Percentiles rank a stretch among this genome's conserved stretches.
Evolutionary conservation across 2,797 vertebrate species (phyloP).

Genomic region (Coccyzus lansbergi): DNA sequence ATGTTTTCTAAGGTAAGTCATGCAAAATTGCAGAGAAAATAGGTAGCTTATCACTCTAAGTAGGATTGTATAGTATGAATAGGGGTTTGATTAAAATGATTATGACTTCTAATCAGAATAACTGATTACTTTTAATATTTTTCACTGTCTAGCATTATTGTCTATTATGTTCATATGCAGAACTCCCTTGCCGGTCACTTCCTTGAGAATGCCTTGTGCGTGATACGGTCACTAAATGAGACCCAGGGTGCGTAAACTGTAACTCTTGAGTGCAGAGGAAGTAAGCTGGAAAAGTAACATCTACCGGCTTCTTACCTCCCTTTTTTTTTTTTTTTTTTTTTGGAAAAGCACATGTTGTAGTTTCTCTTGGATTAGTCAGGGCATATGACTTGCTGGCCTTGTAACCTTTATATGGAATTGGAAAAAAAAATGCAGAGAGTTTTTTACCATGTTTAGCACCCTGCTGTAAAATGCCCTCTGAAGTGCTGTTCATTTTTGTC

Average conservation of each 20-base stretch:
- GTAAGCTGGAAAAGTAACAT: background rate
- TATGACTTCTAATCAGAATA: background rate
- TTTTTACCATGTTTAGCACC: background rate
- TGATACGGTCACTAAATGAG: background rate
- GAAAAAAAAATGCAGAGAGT: background rate
- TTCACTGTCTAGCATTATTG: background rate
- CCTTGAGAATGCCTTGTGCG: background rate
- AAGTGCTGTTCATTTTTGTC: background rate
- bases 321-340: background rate
- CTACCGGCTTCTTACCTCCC: background rate
- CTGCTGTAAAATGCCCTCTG: background rate
- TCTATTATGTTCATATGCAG: fast-evolving
- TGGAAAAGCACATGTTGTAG: background rate
- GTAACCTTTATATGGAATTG: background rate
- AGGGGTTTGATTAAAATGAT: background rate
- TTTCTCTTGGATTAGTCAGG: background rate
- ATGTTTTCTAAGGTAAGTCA: background rate
- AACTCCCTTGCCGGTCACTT: background rate
- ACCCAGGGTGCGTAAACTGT: background rate
- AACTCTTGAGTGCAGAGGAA: background rate
- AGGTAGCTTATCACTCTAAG: background rate
- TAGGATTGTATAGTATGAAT: background rate
- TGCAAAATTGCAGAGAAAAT: background rate
- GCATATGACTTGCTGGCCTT: background rate
- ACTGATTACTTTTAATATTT: background rate